Evolutionary conservation across 1,140 invertebrate genomes (phyloP).

Genomic region (Apis dorsata): DNA sequence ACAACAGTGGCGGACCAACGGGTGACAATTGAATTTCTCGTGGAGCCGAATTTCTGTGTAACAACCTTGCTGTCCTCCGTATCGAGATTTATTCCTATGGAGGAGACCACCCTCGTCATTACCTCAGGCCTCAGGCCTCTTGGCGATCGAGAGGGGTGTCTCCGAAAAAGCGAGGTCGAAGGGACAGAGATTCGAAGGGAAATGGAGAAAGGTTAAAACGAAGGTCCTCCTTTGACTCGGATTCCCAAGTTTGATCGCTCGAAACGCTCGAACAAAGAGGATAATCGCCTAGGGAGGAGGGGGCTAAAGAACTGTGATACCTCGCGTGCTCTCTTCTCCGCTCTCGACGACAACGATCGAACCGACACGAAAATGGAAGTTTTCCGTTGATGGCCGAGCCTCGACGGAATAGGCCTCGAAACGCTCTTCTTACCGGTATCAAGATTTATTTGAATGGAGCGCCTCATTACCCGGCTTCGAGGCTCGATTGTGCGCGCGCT

Average conservation of each 20-base stretch:
- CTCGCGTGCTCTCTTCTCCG: neutral
- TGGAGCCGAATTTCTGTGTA: slow-evolving; percentile 69
- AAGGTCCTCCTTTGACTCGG: neutral
- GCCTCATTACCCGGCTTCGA: slow-evolving; percentile 77
- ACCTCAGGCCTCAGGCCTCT: slow-evolving; percentile 10
- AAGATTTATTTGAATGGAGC: slow-evolving; percentile 79
- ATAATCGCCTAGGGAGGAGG: too few relatives aligned
- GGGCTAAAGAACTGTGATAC: too few relatives aligned
- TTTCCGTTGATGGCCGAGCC: slow-evolving; percentile 63
- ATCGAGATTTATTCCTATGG: slow-evolving; percentile 52
- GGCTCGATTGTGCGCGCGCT: slow-evolving; percentile 73
- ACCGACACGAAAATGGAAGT: slow-evolving; percentile 52
- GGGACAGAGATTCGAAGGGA: neutral
- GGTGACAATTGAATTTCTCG: slow-evolving; percentile 3
- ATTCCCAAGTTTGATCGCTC: too few relatives aligned
- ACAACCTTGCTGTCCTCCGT: slow-evolving; percentile 57
- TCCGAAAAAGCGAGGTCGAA: slow-evolving; percentile 5
- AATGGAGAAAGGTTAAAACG: neutral
- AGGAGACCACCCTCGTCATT: slow-evolving; percentile 11
- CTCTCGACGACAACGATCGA: neutral
- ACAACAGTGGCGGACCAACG: slow-evolving; percentile 17
- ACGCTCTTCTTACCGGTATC: slow-evolving; percentile 72
- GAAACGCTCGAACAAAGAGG: too few relatives aligned
- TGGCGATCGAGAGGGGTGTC: slow-evolving; percentile 11
- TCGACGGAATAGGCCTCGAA: slow-evolving; percentile 71